Conservation (phyloP, 2,113 vertebrate genomes). For the Bubo bubo region DNA sequence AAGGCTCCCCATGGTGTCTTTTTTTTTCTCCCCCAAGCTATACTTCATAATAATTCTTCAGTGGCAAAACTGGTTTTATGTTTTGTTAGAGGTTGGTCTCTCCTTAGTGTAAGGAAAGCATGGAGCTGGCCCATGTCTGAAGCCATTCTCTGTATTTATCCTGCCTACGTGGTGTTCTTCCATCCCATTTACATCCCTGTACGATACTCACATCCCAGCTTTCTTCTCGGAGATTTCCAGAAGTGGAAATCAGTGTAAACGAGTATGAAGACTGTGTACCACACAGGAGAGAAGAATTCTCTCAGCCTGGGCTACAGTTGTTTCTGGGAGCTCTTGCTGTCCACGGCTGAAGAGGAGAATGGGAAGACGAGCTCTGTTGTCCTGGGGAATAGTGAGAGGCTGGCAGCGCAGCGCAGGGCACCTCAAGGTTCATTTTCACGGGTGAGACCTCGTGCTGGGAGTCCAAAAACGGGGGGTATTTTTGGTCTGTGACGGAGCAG, state of each 20-base stretch:
- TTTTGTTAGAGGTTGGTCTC: background rate
- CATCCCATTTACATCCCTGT: too few relatives aligned
- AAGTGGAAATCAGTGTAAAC: background rate
- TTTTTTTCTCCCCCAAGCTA: background rate
- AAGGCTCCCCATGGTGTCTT: background rate
- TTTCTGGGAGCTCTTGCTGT: background rate
- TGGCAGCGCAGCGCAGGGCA: background rate
- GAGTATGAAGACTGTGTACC: fast-evolving
- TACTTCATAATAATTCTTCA: background rate
- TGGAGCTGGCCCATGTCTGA: fast-evolving
- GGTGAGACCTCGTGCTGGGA: background rate
- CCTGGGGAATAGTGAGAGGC: background rate
- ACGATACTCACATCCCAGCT: background rate
- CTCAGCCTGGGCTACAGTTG: fast-evolving
- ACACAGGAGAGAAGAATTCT: background rate
- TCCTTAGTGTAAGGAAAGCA: background rate
- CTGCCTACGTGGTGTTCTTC: background rate
- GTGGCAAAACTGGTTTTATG: background rate
- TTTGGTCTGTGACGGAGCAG: background rate
- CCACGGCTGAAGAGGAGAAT: background rate
- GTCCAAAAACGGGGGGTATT: background rate
- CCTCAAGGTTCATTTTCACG: fast-evolving
- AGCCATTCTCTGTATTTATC: background rate
- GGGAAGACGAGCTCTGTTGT: background rate
- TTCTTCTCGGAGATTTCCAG: background rate